Base-by-base conservation (phyloP, 1,140 invertebrate species). In the Teleopsis dalmanni region DNA sequence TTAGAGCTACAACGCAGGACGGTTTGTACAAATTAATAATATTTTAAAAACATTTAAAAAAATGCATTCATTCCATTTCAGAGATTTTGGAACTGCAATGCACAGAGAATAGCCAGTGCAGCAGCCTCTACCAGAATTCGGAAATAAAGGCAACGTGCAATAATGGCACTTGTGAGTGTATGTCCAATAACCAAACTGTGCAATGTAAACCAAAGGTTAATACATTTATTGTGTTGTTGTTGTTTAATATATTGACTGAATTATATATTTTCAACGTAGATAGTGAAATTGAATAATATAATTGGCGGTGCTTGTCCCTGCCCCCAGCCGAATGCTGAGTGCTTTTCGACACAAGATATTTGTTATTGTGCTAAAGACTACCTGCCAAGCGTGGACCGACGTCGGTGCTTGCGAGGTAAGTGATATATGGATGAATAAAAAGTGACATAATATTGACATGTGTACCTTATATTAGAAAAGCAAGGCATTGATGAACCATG, bases 261-360 rank as follows among this genome's bases (percentile, higher is more conserved):
- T 29, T 29, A 42, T 14, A 4, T 14, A 26, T 8, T 43, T 19
- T 3, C 27, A n/a, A 11, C 21, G 10, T 21, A 43, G 41, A 29
- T 31, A 19, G 16, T 43, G 2, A 25, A 13, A 10, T 29, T 18
- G n/a, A 67, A 40, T 2, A 67, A 67, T 27, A 57, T 67, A 9
- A 53, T 67, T 7, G 64, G 64, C 2, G 65, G 65, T 0, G 40
- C 55, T 3, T 68, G 65, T 44, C 62, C 61, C 1, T 68, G 65
- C 13, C 47, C 13, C 1, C 48, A 53, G 26, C 52, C 46, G 0
- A 4, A 59, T 41, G 26, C 65, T 19, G 47, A 49, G 29, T 68
- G 65, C 40, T 44, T 58, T 37, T 5, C 0, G 6, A 0, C 6
- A 5, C 36, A 62, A 22, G 35, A 58, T 7, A 52, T 55, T 38